phyloP scores from a whole-genome alignment of 2,113 vertebrate genomes.

The Corythaeola cristata region DNA sequence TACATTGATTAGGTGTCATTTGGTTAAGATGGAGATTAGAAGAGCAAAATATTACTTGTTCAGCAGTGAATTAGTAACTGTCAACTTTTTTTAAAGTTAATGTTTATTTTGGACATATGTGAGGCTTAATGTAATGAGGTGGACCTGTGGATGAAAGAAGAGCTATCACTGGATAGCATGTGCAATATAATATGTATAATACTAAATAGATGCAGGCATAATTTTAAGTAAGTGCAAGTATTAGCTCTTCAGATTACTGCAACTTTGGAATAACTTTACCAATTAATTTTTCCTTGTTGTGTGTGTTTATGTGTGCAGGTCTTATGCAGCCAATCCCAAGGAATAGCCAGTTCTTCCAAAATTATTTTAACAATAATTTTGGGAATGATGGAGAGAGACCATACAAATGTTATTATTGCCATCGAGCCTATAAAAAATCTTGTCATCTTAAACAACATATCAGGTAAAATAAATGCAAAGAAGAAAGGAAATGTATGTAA shows the following conservation, averaged over 20 bases:
- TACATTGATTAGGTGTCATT: not conserved
- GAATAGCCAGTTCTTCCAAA: slow-evolving; percentile 87
- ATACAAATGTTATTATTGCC: slow-evolving; percentile 95
- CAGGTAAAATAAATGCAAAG: slow-evolving; percentile 78
- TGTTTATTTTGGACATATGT: not conserved
- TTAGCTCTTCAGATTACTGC: not conserved
- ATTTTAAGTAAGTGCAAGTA: not conserved
- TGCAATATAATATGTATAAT: not conserved
- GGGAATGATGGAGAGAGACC: slow-evolving; percentile 89
- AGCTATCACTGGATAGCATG: not conserved
- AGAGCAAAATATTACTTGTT: not conserved
- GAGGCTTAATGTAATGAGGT: not conserved
- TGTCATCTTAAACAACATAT: slow-evolving; percentile 98
- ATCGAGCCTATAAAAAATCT: slow-evolving; percentile 97
- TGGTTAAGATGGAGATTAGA: not conserved
- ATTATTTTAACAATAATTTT: slow-evolving; percentile 88
- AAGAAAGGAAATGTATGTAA: not conserved
- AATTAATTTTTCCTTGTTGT: not conserved
- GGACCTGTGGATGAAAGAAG: not conserved
- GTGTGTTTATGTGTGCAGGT: slow-evolving; percentile 75
- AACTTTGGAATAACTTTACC: not conserved
- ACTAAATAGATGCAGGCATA: not conserved
- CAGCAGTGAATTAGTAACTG: not conserved
- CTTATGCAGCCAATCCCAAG: slow-evolving; percentile 91
- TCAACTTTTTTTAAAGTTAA: not conserved